Evolutionary conservation across 23 tunicate genomes (phyloP).

Genomic region (Phallusia fumigata): DNA sequence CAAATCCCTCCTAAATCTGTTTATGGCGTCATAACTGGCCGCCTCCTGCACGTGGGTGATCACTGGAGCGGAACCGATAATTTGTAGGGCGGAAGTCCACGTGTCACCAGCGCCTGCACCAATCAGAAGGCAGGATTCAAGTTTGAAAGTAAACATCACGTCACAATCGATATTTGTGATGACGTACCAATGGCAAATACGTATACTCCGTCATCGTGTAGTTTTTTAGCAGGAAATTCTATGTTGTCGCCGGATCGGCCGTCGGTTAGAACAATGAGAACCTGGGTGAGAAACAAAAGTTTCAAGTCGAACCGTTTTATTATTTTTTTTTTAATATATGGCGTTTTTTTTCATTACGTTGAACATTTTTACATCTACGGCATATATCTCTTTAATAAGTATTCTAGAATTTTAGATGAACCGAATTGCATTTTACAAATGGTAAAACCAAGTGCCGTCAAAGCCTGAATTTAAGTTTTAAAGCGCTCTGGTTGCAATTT

Average conservation of each 20-base stretch:
- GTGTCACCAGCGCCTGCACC: slow-evolving; percentile 43
- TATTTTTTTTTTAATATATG: no score
- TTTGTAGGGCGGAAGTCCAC: slow-evolving; percentile 38
- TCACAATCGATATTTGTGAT: not conserved
- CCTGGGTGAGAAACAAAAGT: slow-evolving; percentile 19
- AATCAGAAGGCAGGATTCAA: not conserved
- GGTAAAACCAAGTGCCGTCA: no score
- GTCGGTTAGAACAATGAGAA: slow-evolving; percentile 58
- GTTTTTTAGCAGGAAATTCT: slow-evolving; percentile 23
- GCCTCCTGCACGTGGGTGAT: slow-evolving; percentile 66
- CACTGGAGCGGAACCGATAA: slow-evolving; percentile 59
- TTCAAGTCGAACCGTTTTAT: no score
- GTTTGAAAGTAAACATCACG: not conserved
- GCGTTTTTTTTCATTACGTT: no score
- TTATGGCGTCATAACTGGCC: slow-evolving; percentile 77
- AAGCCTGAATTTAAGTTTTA: no score
- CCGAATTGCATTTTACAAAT: no score
- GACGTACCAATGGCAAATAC: slow-evolving; percentile 73
- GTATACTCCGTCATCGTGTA: slow-evolving; percentile 50
- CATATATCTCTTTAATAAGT: no score
- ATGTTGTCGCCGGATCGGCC: slow-evolving; percentile 67
- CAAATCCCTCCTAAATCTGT: slow-evolving; percentile 44
- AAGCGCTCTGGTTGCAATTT: no score
- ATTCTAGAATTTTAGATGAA: no score
- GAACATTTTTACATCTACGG: no score